Conservation (phyloP, 2,113 vertebrate species). For the Lepisosteus osseus region DNA sequence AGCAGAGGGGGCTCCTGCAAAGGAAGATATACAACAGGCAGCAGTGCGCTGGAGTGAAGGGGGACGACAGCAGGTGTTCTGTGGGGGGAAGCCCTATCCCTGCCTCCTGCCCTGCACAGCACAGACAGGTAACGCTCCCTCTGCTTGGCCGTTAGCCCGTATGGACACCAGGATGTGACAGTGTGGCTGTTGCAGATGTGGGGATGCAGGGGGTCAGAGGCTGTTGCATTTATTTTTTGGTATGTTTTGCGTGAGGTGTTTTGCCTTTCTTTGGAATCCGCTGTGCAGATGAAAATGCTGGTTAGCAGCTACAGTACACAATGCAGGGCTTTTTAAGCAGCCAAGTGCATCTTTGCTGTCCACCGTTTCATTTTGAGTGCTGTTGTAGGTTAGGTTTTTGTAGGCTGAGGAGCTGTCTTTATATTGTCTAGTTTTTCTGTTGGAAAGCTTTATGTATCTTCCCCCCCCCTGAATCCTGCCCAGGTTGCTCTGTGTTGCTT, state of each 20-base stretch:
- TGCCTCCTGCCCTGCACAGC: neutral
- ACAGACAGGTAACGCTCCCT: constrained; percentile 16
- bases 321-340: too few species aligned
- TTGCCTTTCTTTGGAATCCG: too few species aligned
- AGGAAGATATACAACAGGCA: neutral
- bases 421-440: neutral
- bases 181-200: neutral
- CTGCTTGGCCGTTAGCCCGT: too few species aligned
- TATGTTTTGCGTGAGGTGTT: too few species aligned
- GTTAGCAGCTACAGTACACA: too few species aligned
- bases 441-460: neutral
- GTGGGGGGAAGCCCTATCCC: neutral
- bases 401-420: neutral
- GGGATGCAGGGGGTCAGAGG: neutral
- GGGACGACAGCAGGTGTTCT: neutral
- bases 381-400: too few species aligned
- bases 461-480: neutral
- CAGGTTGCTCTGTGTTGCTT: neutral
- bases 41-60: neutral
- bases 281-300: too few species aligned
- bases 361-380: too few species aligned
- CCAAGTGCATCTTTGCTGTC: too few species aligned
- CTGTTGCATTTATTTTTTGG: neutral
- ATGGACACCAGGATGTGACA: neutral
- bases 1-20: constrained; percentile 7